Conservation (phyloP, 2,113 vertebrate genomes). For the Gymnocephalus cernua region DNA sequence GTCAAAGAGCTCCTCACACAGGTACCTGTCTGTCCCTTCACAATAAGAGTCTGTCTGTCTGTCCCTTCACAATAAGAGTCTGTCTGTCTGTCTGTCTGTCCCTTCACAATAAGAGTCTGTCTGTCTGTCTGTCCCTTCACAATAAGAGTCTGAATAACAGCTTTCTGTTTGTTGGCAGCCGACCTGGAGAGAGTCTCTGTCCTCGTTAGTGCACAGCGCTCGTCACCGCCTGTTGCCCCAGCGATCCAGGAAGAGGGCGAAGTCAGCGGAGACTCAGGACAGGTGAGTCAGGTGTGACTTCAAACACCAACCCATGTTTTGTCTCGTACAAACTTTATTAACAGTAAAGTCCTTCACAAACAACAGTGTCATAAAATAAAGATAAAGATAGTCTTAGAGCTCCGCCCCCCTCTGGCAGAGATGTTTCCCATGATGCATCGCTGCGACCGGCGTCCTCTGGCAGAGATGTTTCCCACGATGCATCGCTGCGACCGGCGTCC, state of each 20-base stretch:
- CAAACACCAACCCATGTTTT: too few species aligned
- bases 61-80: not conserved
- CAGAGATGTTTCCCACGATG: too few species aligned
- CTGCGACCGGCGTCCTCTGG: too few species aligned
- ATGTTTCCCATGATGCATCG: slow-evolving; percentile 2
- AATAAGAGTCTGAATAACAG: too few species aligned
- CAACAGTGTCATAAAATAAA: too few species aligned
- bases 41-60: too few species aligned
- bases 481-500: too few species aligned
- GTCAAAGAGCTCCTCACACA: slow-evolving; percentile 85
- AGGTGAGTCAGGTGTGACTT: slow-evolving; percentile 41
- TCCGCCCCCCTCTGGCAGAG: not conserved
- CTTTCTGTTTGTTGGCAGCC: slow-evolving; percentile 70
- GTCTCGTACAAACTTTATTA: too few species aligned
- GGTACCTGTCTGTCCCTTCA: slow-evolving; percentile 23
- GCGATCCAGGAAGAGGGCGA: not conserved
- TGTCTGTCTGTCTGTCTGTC: not conserved
- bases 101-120: too few species aligned
- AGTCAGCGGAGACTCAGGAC: slow-evolving; percentile 19
- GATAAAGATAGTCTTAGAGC: too few species aligned
- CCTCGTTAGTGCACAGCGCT: slow-evolving; percentile 78
- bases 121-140: not conserved
- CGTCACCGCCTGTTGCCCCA: slow-evolving; percentile 78
- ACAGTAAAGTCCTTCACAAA: too few species aligned
- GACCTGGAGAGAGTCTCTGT: slow-evolving; percentile 85